These are phyloP conservation scores for Drosophila formosana DNA, from an alignment of 2,888 invertebrate species.

Conservation along the genomic window DNA sequence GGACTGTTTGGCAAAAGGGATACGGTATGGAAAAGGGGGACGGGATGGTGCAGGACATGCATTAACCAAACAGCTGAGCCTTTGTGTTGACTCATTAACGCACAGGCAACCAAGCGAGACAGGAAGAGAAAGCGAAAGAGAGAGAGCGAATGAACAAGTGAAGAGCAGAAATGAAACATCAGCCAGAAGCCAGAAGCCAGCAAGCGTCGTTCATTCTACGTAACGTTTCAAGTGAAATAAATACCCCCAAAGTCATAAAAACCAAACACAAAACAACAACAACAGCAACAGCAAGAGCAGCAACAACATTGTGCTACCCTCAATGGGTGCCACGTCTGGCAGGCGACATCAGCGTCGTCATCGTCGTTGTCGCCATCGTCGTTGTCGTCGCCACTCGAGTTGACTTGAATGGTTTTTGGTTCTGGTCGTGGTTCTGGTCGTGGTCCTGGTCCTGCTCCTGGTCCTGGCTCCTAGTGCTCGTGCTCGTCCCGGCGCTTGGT, in stretches of 20 bases:
- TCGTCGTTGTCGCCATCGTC: slow-evolving; percentile 24
- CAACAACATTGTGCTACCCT: slow-evolving; percentile 46
- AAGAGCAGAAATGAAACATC: slow-evolving; percentile 20
- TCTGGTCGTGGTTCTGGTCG: slow-evolving; percentile 33
- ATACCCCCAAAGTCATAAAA: slow-evolving; percentile 77
- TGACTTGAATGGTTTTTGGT: slow-evolving; percentile 65
- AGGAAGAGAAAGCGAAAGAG: not conserved
- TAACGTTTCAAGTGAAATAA: slow-evolving; percentile 74
- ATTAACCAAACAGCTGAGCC: slow-evolving; percentile 80
- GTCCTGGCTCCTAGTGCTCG: slow-evolving; percentile 31
- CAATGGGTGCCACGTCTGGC: slow-evolving; percentile 71
- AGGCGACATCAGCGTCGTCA: slow-evolving; percentile 61
- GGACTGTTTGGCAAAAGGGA: slow-evolving; percentile 21
- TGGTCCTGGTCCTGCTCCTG: slow-evolving; percentile 30
- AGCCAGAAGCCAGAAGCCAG: slow-evolving; percentile 27
- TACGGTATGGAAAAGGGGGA: slow-evolving; percentile 5
- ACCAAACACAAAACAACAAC: slow-evolving; percentile 51
- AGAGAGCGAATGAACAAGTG: not conserved
- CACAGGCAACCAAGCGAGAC: slow-evolving; percentile 33
- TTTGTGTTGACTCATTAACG: slow-evolving; percentile 78
- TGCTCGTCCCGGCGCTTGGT: slow-evolving; percentile 23
- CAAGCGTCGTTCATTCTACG: slow-evolving; percentile 30
- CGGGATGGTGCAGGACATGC: slow-evolving; percentile 57
- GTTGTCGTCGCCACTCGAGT: slow-evolving; percentile 68
- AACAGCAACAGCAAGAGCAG: slow-evolving; percentile 16